A percentile compares a stretch with the other conserved stretches of the same genome.
Conservation (phyloP, 1,140 invertebrate genomes). For the Lordiphosa collinella region DNA sequence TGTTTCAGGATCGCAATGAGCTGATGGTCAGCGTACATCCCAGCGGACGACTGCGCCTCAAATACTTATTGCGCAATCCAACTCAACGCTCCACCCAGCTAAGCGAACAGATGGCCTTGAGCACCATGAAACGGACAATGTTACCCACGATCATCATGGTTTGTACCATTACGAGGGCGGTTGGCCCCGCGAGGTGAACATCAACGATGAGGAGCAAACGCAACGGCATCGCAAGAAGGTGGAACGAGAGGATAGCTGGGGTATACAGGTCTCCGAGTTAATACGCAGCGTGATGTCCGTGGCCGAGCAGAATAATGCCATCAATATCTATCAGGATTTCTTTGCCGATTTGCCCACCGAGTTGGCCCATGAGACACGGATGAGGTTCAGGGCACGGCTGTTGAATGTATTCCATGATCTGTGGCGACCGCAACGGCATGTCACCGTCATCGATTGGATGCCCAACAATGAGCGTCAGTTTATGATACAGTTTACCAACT, state of each 20-base stretch:
- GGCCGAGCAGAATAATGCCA: slow-evolving; percentile 92
- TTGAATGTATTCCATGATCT: slow-evolving; percentile 63
- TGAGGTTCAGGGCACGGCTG: slow-evolving; percentile 38
- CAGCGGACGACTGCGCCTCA: slow-evolving; percentile 77
- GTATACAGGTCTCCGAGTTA: slow-evolving; percentile 53
- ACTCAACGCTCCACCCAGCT: slow-evolving; percentile 83
- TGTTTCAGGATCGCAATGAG: slow-evolving; percentile 88
- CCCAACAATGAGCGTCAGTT: slow-evolving; percentile 87
- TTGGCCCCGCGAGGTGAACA: slow-evolving; percentile 96
- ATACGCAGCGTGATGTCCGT: slow-evolving; percentile 74
- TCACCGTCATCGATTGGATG: slow-evolving; percentile 91
- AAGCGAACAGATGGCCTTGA: slow-evolving; percentile 82
- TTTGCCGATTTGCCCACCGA: slow-evolving; percentile 82
- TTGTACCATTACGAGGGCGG: slow-evolving; percentile 96
- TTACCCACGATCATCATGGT: slow-evolving; percentile 81
- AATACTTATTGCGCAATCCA: slow-evolving; percentile 88
- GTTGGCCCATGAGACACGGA: slow-evolving; percentile 35
- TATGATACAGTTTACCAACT: slow-evolving; percentile 86
- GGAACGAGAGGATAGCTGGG: slow-evolving; percentile 94
- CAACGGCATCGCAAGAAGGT: slow-evolving; percentile 92
- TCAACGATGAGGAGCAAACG: slow-evolving; percentile 91
- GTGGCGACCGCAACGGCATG: slow-evolving; percentile 81
- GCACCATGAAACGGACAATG: slow-evolving; percentile 82
- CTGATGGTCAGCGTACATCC: slow-evolving; percentile 86
- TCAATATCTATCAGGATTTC: slow-evolving; percentile 94